Percentiles rank a stretch among this genome's conserved stretches.
phyloP scores from a whole-genome alignment of 2,797 vertebrate genomes.

The Chaetophractus vellerosus region DNA sequence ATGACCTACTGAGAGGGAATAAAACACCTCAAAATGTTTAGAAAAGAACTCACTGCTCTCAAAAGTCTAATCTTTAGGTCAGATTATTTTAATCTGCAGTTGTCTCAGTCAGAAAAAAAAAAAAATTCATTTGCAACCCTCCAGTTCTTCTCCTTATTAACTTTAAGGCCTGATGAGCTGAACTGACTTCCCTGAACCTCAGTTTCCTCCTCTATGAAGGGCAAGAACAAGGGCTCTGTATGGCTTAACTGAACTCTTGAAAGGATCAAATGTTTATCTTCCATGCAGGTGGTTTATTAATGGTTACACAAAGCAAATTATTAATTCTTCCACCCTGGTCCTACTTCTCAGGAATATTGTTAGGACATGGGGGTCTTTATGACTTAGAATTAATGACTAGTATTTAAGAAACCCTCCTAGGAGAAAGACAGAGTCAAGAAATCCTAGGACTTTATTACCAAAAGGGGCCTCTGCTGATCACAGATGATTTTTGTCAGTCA shows the following conservation, averaged over 20 bases:
- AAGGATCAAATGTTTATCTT: not conserved
- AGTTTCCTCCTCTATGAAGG: not conserved
- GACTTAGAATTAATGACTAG: not conserved
- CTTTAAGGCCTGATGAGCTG: not conserved
- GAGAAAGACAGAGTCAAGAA: not conserved
- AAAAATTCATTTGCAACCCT: not conserved
- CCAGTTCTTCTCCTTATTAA: not conserved
- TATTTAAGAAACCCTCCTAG: not conserved
- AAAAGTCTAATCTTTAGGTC: slow-evolving; percentile 45
- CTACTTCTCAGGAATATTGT: slow-evolving; percentile 25
- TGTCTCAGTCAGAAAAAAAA: slow-evolving; percentile 34
- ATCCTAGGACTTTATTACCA: not conserved
- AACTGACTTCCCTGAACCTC: not conserved
- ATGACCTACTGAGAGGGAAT: slow-evolving; percentile 3
- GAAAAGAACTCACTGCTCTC: slow-evolving; percentile 58
- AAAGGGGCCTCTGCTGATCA: not conserved
- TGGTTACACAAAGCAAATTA: slow-evolving; percentile 27
- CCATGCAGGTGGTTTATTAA: slow-evolving; percentile 20
- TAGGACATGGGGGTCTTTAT: not conserved
- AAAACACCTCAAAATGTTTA: slow-evolving; percentile 70
- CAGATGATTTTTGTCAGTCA: slow-evolving; percentile 21
- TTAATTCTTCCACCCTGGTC: not conserved
- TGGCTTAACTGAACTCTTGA: not conserved
- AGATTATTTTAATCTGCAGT: slow-evolving; percentile 46
- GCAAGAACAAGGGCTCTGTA: not conserved